Base-by-base conservation (phyloP, 2,888 invertebrate genomes). In the Chymomyza amoena region DNA sequence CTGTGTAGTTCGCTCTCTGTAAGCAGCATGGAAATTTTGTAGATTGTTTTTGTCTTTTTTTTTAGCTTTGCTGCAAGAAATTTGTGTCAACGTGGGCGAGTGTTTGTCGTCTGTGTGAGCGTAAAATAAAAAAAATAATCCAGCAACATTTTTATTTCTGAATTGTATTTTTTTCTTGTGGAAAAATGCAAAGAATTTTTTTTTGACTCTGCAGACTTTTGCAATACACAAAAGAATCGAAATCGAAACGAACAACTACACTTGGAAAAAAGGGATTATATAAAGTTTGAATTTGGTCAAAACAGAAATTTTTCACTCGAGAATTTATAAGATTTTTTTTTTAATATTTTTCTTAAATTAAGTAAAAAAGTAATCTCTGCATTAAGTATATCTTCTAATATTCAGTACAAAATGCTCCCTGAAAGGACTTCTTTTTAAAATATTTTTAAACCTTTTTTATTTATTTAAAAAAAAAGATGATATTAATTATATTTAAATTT, bases 61-160 rank as follows among this genome's bases (percentile, higher is more conserved):
- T 39, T 66, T 65, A 63, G 59, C 52, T 78, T 69, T 60, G 69
- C 54, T 72, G 79, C 81, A 81, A 62, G 54, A 74, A 80, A 85
- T 76, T 80, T 80, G 83, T 81, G 85, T 80, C 81, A 81, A 81
- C 85, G 81, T 81, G 85, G 81, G 81, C 81, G 83, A 80, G 73
- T 64, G 66, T 71, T 77, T 80, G 60, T 60, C 60, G 36, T 18
- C 57, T 25, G 16, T 77, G 69, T 61, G 71, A 66, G 72, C 69
- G 52, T 70, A 75, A 79, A n/a, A n/a, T n/a, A n/a, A n/a, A n/a
- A n/a, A n/a, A 81, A 84, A 84, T 79, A 81, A 75, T 73, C 69
- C 69, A 73, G 79, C 74, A 69, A 66, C 68, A 79, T 84, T 81
- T 80, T 69, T 75, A n/a, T 68, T 70, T 72, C 71, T 25, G 61